These are phyloP conservation scores for Sycophila sp. DNA, from an alignment of 1,140 invertebrate genomes.

Conservation along the genomic window DNA sequence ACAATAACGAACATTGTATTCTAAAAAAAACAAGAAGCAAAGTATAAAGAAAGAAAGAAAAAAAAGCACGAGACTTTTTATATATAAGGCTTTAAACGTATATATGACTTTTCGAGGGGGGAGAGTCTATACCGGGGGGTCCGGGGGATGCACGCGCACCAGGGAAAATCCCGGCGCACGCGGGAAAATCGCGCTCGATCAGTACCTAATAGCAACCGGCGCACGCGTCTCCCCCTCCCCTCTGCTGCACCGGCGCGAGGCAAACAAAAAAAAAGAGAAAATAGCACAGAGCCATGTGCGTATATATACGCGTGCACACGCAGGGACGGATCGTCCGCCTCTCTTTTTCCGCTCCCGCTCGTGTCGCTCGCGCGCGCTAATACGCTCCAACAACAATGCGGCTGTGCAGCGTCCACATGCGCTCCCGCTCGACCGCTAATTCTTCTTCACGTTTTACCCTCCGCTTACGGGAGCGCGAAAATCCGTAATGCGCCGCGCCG, in stretches of 20 bases:
- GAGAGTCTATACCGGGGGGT: background rate
- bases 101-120: constrained; percentile 11
- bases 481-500: too few species aligned
- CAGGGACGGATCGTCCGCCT: background rate
- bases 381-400: constrained; percentile 56
- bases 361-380: constrained; percentile 42
- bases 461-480: too few species aligned
- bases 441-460: constrained; percentile 52
- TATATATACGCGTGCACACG: too few species aligned
- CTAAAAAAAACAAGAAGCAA: background rate
- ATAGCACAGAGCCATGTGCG: too few species aligned
- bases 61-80: constrained; percentile 19
- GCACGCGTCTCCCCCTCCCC: background rate
- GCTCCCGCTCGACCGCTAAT: constrained; percentile 53
- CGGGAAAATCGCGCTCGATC: constrained; percentile 26
- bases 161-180: background rate
- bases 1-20: background rate
- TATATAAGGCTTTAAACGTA: constrained; percentile 15
- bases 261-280: too few species aligned
- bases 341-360: background rate
- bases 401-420: too few species aligned
- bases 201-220: constrained; percentile 19
- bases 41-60: constrained; percentile 6
- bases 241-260: background rate
- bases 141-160: background rate